phyloP scores from a whole-genome alignment of 2,113 vertebrate species.

The Anser cygnoides region DNA sequence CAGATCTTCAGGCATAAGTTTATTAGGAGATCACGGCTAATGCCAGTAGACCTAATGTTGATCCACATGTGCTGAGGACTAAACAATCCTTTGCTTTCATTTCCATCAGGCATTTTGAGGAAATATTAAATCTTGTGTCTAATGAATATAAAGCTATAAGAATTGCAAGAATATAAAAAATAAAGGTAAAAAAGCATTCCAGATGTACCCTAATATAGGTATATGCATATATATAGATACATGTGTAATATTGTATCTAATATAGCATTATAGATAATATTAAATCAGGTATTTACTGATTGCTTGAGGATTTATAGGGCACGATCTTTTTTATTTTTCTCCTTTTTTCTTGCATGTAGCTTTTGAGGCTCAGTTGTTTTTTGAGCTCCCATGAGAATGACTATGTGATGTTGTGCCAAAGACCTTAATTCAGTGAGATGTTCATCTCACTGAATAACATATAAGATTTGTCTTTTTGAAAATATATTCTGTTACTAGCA shows the following conservation, averaged over 20 bases:
- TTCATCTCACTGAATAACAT: background rate
- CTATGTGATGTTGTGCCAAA: background rate
- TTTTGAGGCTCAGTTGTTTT: background rate
- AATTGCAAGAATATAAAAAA: background rate
- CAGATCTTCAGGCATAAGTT: background rate
- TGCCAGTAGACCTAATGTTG: background rate
- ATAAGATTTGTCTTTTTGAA: background rate
- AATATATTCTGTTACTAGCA: background rate
- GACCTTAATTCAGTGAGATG: background rate
- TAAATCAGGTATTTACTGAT: background rate
- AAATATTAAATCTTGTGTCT: constrained; percentile 21
- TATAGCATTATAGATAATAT: background rate
- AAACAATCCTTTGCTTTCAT: background rate
- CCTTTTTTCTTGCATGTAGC: background rate
- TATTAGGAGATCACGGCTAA: background rate
- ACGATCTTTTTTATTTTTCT: background rate
- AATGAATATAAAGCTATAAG: background rate
- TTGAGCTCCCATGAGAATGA: background rate
- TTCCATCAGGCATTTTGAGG: background rate
- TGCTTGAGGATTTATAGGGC: background rate
- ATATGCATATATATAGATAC: background rate
- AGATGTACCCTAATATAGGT: background rate
- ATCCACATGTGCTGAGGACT: background rate
- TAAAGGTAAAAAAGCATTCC: background rate
- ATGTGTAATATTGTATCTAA: background rate